A percentile compares a stretch with the other conserved stretches of the same genome.
These are phyloP conservation scores for Abrostola tripartita DNA, from an alignment of 2,888 invertebrate species.

Conservation along the genomic window DNA sequence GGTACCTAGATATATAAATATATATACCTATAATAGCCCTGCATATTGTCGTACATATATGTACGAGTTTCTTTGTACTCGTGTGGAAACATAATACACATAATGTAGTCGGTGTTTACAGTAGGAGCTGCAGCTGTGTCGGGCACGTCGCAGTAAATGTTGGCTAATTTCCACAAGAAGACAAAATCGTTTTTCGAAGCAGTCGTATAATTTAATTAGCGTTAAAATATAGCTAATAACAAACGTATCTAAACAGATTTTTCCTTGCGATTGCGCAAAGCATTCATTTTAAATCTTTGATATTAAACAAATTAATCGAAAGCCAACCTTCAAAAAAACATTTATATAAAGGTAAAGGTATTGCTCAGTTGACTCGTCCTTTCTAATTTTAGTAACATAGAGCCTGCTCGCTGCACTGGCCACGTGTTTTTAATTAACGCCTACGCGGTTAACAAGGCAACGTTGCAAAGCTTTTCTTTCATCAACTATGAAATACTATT, in stretches of 20 bases:
- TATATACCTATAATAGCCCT: background rate
- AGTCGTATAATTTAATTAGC: conserved; percentile 8
- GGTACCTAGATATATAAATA: conserved; percentile 11
- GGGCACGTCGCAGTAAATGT: conserved; percentile 15
- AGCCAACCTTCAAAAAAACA: conserved; percentile 1
- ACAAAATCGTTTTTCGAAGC: conserved; percentile 13
- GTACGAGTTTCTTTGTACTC: conserved; percentile 7
- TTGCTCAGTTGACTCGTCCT: conserved; percentile 54
- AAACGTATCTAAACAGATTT: background rate
- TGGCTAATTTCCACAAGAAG: conserved; percentile 27
- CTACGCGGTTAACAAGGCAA: conserved; percentile 53
- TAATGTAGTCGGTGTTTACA: conserved; percentile 22
- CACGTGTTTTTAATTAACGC: conserved; percentile 73
- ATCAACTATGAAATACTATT: conserved; percentile 34
- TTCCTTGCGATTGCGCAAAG: too few relatives aligned
- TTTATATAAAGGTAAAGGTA: conserved; percentile 31
- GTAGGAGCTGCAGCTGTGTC: conserved; percentile 8
- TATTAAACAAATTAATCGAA: too few relatives aligned
- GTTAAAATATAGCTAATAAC: background rate
- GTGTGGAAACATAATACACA: conserved; percentile 10
- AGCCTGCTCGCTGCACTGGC: conserved; percentile 59
- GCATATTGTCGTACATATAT: background rate
- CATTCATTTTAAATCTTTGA: too few relatives aligned
- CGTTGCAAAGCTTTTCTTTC: conserved; percentile 50
- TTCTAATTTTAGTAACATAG: conserved; percentile 64